Percentiles rank a stretch among this genome's conserved stretches.
phyloP scores from a whole-genome alignment of 2,888 invertebrate species.

The Pyrochroa serraticornis region DNA sequence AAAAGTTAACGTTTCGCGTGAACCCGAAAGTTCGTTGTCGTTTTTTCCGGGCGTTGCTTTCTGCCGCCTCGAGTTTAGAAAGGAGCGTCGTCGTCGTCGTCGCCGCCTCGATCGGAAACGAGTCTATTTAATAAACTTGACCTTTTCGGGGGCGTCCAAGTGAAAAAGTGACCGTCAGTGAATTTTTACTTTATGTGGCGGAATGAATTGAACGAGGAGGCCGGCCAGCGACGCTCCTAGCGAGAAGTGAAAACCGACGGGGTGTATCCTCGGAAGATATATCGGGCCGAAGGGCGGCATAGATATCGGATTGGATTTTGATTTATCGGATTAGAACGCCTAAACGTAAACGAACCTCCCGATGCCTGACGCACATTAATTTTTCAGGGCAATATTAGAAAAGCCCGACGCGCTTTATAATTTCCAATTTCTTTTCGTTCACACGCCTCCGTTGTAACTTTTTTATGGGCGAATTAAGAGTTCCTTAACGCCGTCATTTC shows the following conservation, averaged over 20 bases:
- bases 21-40: too few species aligned
- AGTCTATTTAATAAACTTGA: slow-evolving; percentile 42
- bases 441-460: slow-evolving; percentile 54
- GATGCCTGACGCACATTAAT: slow-evolving; percentile 13
- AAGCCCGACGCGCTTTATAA: slow-evolving; percentile 40
- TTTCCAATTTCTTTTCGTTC: slow-evolving; percentile 57
- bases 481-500: slow-evolving; percentile 47
- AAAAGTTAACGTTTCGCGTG: too few species aligned
- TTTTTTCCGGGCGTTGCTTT: too few species aligned
- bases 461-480: slow-evolving; percentile 54
- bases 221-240: slow-evolving; percentile 32
- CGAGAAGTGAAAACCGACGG: slow-evolving; percentile 42
- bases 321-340: slow-evolving; percentile 43
- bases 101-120: slow-evolving; percentile 9
- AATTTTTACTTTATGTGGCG: slow-evolving; percentile 50
- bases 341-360: slow-evolving; percentile 12
- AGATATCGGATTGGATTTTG: slow-evolving; percentile 45
- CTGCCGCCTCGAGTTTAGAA: too few species aligned
- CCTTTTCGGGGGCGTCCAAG: slow-evolving; percentile 42
- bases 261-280: slow-evolving; percentile 38
- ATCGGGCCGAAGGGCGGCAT: slow-evolving; percentile 37
- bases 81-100: not conserved
- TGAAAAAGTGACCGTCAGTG: slow-evolving; percentile 49
- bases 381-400: slow-evolving; percentile 17
- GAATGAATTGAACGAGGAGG: slow-evolving; percentile 44